Conservation (phyloP, 1,140 invertebrate genomes). For the Camponotus pennsylvanicus region DNA sequence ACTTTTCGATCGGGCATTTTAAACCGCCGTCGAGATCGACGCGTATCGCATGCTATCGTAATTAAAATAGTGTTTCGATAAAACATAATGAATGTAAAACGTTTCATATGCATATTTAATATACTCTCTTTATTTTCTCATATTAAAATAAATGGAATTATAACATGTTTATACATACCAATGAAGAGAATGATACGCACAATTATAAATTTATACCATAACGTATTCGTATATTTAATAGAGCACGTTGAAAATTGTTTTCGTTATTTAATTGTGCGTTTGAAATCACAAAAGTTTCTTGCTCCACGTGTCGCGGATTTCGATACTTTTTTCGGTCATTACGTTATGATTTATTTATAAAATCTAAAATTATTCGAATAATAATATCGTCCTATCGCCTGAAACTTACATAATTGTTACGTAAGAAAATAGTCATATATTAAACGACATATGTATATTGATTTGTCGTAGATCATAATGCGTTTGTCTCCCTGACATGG, state of each 20-base stretch:
- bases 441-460: not conserved
- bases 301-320: not conserved
- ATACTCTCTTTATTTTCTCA: conserved; percentile 13
- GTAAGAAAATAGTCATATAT: not conserved
- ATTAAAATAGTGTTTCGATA: conserved; percentile 59
- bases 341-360: not conserved
- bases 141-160: conserved; percentile 30
- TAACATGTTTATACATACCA: conserved; percentile 22
- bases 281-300: not conserved
- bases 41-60: conserved; percentile 22
- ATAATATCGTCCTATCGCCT: too few species aligned
- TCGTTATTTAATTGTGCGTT: not conserved
- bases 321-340: not conserved
- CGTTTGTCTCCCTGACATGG: not conserved
- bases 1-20: conserved; percentile 47
- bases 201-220: conserved; percentile 4
- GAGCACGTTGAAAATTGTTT: not conserved
- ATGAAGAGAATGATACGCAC: not conserved
- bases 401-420: conserved; percentile 1
- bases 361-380: not conserved
- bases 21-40: conserved; percentile 30
- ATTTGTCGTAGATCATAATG: not conserved
- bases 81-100: conserved; percentile 47
- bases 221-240: not conserved
- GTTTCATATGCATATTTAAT: conserved; percentile 55